Percentiles rank a stretch among this genome's conserved stretches.
Conservation (phyloP, 2,888 invertebrate genomes). For the Muscina levida region DNA sequence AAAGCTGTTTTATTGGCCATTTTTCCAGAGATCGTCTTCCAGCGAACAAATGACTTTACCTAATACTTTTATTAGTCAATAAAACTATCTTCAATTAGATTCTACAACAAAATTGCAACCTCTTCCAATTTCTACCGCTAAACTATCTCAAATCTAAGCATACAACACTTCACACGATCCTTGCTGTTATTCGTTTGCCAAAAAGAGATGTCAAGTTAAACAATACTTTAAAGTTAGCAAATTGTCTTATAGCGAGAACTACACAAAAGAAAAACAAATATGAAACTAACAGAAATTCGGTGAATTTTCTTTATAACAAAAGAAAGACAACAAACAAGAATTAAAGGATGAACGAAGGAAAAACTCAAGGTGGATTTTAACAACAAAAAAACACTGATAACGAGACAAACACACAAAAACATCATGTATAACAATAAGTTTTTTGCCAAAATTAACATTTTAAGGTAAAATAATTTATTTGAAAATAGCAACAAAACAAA, state of each 20-base stretch:
- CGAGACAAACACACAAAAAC: constrained; percentile 14
- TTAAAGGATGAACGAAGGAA: background rate
- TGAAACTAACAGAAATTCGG: constrained; percentile 9
- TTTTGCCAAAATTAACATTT: constrained; percentile 4
- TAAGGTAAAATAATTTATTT: constrained; percentile 2
- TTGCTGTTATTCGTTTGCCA: background rate
- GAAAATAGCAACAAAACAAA: no score
- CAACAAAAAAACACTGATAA: background rate
- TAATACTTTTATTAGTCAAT: no score
- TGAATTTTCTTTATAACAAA: constrained; percentile 22
- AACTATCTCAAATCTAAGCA: no score
- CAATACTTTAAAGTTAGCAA: constrained; percentile 44
- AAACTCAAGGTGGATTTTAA: background rate
- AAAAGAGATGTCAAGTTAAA: constrained; percentile 40
- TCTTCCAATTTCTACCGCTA: no score
- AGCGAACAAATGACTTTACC: no score
- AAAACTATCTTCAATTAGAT: no score
- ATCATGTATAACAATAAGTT: background rate
- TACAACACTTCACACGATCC: background rate
- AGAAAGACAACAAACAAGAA: background rate
- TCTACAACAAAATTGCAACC: no score
- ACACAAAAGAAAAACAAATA: background rate
- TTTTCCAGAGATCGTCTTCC: no score
- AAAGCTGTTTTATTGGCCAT: no score
- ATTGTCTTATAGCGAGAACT: constrained; percentile 16